Base-by-base conservation (phyloP, 2,888 invertebrate species). In the Thumatha senex region DNA sequence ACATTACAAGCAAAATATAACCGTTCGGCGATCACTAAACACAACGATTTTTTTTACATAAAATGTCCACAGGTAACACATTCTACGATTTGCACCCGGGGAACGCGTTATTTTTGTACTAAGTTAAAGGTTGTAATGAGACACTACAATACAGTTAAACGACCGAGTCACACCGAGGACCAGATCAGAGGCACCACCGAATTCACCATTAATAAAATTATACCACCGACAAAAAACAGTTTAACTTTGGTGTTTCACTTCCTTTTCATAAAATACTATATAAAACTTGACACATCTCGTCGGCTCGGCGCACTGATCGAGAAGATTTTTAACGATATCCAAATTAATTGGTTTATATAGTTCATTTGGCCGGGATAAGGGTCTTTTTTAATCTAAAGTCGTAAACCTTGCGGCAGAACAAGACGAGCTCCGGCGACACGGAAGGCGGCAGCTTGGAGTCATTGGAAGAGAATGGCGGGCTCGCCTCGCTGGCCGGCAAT, bases 401-500 rank as follows among this genome's bases (percentile, higher is more conserved):
- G 92, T 98, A 99, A 54, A 98, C 80, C 71, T 97, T 95, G 43
- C 98, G 95, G 87, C 98, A 98, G 92, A 98, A 97, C 82, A 98
- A 96, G 39, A 99, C 96, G 84, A 97, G 94, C 74, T 98, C 98
- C 8, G 95, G 93, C 49, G 95, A 94, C 14, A 91, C 89, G 33
- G 84, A 56, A 87, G 88, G 95, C 86, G 86, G 95, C 81, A 84
- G 95, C 93, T 69, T 96, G 94, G 78, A 93, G 94, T 82, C 94
- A 78, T 86, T 87, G 47, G 87, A 83, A 15, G 78, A 77, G 29
- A 80, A 70, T 4, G 77, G 70, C 7, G 94, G 92, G 72, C 93
- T 93, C 41, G 84, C 70, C 57, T 93, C 93, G 70, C 93, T 92
- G 55, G 94, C 93, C 40, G 94, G 93, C 65, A 92, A 82, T 56